Evolutionary conservation across 2,113 vertebrate genomes (phyloP).

Genomic region (Anthoscopus minutus): DNA sequence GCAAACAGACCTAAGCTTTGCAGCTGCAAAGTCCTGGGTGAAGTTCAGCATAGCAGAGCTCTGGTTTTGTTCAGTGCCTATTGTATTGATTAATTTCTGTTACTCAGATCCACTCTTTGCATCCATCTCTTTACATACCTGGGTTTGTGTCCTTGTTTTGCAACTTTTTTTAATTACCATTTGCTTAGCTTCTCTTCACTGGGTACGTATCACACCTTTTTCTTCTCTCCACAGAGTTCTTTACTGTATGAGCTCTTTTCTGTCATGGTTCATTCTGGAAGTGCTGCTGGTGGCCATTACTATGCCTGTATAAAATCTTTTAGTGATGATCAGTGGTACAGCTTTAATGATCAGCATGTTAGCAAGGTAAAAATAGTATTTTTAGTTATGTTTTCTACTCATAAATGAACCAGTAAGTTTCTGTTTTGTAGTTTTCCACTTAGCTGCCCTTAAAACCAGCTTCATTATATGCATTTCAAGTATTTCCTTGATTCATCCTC

Average conservation of each 20-base stretch:
- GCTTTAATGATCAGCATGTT: conserved; percentile 99
- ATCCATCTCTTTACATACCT: not conserved
- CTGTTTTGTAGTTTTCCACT: not conserved
- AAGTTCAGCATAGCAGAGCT: not conserved
- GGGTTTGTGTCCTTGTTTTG: not conserved
- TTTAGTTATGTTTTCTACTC: not conserved
- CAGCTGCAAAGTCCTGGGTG: no score
- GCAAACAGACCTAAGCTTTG: not conserved
- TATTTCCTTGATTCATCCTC: not conserved
- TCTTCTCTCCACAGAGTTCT: conserved; percentile 76
- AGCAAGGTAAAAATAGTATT: conserved; percentile 83
- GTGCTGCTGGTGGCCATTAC: conserved; percentile 96
- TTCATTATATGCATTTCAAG: not conserved
- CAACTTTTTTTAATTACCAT: rapidly evolving
- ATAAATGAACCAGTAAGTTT: not conserved
- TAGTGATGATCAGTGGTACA: conserved; percentile 96
- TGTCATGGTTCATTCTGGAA: conserved; percentile 98
- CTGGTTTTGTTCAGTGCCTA: not conserved
- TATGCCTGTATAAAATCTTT: conserved; percentile 99
- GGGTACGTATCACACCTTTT: not conserved
- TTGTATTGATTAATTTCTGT: not conserved
- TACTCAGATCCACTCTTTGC: not conserved
- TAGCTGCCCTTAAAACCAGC: not conserved
- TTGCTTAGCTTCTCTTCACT: not conserved
- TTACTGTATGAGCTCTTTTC: conserved; percentile 95